These are phyloP conservation scores for Philantomba maxwellii DNA, from an alignment of 2,113 vertebrate species.

Conservation along the genomic window DNA sequence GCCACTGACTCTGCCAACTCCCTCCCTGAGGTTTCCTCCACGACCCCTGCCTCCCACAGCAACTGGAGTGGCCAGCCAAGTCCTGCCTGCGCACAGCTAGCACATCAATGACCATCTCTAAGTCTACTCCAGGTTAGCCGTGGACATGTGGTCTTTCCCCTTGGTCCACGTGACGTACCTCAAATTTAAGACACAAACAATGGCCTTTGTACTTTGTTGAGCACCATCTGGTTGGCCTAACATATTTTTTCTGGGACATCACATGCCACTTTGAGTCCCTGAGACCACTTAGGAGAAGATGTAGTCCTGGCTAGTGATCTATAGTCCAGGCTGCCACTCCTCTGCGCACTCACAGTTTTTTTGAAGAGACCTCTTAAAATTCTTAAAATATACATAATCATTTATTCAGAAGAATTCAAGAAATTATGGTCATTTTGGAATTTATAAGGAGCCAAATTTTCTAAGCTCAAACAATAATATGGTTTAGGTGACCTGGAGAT, in stretches of 20 bases:
- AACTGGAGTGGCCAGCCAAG: not conserved
- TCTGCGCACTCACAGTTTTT: not conserved
- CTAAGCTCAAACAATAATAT: not conserved
- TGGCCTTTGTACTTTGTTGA: not conserved
- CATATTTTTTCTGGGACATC: not conserved
- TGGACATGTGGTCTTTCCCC: not conserved
- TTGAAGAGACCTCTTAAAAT: not conserved
- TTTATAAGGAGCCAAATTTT: not conserved
- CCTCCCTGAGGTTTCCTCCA: no score
- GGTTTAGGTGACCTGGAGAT: not conserved
- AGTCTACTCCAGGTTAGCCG: not conserved
- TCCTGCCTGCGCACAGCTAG: not conserved
- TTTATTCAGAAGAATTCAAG: not conserved
- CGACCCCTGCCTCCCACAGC: not conserved
- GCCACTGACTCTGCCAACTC: not conserved
- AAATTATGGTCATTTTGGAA: not conserved
- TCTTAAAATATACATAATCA: not conserved
- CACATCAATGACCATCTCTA: not conserved
- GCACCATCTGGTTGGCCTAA: not conserved
- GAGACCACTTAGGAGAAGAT: not conserved
- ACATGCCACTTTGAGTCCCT: not conserved
- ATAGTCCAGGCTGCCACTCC: not conserved
- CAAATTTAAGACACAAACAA: not conserved
- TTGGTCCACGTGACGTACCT: accelerated
- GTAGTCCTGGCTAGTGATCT: not conserved